Evolutionary conservation across 2,888 invertebrate species (phyloP), one percentile per base, ranked within the genome.

Genomic region (Lymantria monacha): DNA sequence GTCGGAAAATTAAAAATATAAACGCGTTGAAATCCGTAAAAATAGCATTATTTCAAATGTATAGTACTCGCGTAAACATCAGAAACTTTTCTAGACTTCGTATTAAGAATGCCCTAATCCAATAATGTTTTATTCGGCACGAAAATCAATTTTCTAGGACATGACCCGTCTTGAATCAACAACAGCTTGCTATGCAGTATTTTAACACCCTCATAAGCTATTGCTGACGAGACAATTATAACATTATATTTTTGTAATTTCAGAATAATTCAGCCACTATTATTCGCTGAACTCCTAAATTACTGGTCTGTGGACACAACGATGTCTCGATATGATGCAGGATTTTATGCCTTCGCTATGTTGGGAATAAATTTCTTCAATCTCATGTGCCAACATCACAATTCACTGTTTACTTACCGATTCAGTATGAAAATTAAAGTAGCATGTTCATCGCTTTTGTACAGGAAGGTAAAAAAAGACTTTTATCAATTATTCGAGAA

Each of bases 401-500:
- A 93, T 72, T 93, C 93, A 71, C 91, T 95, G 70, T 93, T 92
- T 41, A 87, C 92, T 0, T 81, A 87, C 60, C 92, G 94, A 50
- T 90, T 94, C 50, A 95, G 96, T 58, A 93, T 96, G 93, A 92
- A 93, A 73, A 81, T 96, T 40, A 92, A 96, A 72, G 91, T 96
- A 0, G 95, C 95, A 0, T 93, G 94, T 63, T 95, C 95, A 52
- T 94, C 95, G 0, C 81, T 96, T 0, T 85, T 97, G 38, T 96
- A 95, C 69, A 93, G 95, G 83, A 97, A 97, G 93, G 96, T 96
- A 76, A 69, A 10, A 33, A 33, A 8, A 7, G 57, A 31, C n/a
- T 45, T n/a, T 7, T n/a, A 5, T 42, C 7, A 11, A 13, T 13
- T 15, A 9, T 15, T 42, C 10, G 8, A 12, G 7, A 5, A 15